Conservation (phyloP, 2,888 invertebrate species). For the Thalpophila matura region DNA sequence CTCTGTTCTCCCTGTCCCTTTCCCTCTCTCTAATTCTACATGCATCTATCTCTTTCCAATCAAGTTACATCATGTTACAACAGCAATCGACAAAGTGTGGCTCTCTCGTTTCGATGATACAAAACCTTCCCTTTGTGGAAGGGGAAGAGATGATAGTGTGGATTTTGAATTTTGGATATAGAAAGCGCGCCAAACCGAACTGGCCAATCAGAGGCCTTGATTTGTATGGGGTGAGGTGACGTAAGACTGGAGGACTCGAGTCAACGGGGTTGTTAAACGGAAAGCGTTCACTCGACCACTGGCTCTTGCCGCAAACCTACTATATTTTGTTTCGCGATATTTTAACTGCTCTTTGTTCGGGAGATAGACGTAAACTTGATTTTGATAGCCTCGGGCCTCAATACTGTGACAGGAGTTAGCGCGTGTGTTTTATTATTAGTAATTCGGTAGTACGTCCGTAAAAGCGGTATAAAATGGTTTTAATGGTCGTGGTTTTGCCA, state of each 20-base stretch:
- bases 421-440: conserved; percentile 86
- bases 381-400: conserved; percentile 79
- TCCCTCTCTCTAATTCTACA: conserved; percentile 64
- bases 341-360: conserved; percentile 88
- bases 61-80: conserved; percentile 86
- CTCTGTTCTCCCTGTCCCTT: conserved; percentile 75
- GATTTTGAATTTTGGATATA: conserved; percentile 73
- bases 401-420: conserved; percentile 80
- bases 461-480: conserved; percentile 80
- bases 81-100: conserved; percentile 70
- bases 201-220: conserved; percentile 75
- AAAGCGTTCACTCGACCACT: conserved; percentile 86
- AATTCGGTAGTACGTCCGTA: conserved; percentile 82
- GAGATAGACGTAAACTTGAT: conserved; percentile 80
- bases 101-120: conserved; percentile 77
- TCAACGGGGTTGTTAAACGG: conserved; percentile 87
- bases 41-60: conserved; percentile 76
- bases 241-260: conserved; percentile 81
- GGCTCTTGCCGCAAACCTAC: conserved; percentile 81
- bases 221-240: conserved; percentile 89
- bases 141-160: conserved; percentile 70
- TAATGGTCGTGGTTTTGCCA: conserved; percentile 86
- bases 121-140: conserved; percentile 68
- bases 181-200: conserved; percentile 90
- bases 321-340: conserved; percentile 77